A percentile compares a stretch with the other conserved stretches of the same genome.
These are phyloP conservation scores for Morinoia aosen DNA, from an alignment of 2,888 invertebrate species.

Conservation along the genomic window DNA sequence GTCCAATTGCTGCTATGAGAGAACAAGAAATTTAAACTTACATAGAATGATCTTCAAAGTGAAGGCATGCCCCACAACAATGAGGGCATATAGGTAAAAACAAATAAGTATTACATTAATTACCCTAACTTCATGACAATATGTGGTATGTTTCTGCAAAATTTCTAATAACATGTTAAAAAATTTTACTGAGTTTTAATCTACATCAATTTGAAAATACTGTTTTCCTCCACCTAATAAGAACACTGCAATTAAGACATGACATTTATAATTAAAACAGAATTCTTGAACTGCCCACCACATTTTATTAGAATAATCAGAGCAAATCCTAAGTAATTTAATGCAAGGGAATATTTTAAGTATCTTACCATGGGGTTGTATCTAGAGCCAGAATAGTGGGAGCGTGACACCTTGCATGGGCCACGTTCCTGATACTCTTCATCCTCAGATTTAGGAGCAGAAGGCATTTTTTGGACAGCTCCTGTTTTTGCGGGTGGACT, in stretches of 20 bases:
- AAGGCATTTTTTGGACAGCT: neutral
- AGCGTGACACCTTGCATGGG: constrained; percentile 33
- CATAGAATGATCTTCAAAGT: neutral
- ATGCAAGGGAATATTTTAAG: neutral
- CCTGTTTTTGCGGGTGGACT: neutral
- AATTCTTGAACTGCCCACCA: neutral
- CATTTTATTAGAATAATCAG: neutral
- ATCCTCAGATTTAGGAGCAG: neutral
- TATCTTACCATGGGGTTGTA: constrained; percentile 46
- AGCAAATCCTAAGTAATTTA: neutral
- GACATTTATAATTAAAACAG: neutral
- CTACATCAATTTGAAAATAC: too few species aligned
- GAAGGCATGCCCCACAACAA: too few species aligned
- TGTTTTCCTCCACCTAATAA: too few species aligned
- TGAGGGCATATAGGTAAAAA: neutral
- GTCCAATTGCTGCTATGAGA: neutral
- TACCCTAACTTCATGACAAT: neutral
- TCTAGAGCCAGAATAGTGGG: constrained; percentile 5
- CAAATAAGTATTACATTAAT: neutral
- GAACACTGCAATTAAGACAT: neutral
- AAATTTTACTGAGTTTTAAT: neutral
- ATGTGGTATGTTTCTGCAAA: neutral
- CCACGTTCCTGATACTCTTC: constrained; percentile 45
- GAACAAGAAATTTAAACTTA: neutral
- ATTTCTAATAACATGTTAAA: neutral